phyloP scores from a whole-genome alignment of 2,888 invertebrate species.

The Conus canariensis region DNA sequence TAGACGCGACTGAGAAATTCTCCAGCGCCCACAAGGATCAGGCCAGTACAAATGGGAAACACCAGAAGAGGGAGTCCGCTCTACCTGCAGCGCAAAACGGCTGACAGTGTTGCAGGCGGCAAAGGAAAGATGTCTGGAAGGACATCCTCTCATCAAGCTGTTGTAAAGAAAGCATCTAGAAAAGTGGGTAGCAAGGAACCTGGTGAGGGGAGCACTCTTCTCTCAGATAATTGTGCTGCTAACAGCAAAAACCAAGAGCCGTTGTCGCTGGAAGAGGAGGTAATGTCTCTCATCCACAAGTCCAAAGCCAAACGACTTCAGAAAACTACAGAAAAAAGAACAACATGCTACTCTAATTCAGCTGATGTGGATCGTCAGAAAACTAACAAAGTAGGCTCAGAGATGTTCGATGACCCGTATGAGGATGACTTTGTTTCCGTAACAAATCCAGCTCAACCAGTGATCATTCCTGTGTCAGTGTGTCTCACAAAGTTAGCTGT shows the following conservation, averaged over 20 bases:
- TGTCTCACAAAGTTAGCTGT: neutral
- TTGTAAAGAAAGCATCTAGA: neutral
- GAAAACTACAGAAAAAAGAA: neutral
- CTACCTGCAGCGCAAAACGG: neutral
- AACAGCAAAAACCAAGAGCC: neutral
- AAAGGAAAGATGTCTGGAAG: neutral
- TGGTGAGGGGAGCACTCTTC: neutral
- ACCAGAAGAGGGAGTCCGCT: neutral
- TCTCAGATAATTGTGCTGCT: neutral
- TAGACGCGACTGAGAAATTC: neutral
- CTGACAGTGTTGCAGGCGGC: neutral
- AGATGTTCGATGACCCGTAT: neutral
- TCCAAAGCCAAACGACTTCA: constrained; percentile 21
- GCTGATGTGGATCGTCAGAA: neutral
- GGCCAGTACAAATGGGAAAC: neutral
- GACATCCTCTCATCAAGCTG: neutral
- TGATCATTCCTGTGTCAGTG: neutral
- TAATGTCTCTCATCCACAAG: constrained; percentile 21
- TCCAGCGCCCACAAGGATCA: neutral
- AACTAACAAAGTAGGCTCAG: neutral
- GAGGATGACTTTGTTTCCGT: neutral
- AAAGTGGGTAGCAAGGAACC: neutral
- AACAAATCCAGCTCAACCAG: neutral
- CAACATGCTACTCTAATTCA: constrained; percentile 23
- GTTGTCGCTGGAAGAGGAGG: constrained; percentile 4